Evolutionary conservation across 2,113 vertebrate genomes (phyloP).

Genomic region (Silurus meridionalis): DNA sequence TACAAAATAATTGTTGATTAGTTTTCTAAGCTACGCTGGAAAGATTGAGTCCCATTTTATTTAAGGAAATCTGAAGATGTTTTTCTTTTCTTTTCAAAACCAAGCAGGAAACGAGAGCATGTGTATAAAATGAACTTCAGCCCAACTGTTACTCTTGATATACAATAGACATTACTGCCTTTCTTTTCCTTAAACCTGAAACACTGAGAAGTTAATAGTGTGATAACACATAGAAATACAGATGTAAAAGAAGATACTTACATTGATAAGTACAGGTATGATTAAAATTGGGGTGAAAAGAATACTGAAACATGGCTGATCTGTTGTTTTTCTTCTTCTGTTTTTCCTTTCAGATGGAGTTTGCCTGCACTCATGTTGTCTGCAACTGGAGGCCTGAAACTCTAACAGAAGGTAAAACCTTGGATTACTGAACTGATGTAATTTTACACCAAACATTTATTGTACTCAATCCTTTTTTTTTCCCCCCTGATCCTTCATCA

Average conservation of each 20-base stretch:
- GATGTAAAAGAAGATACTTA: neutral
- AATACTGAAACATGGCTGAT: neutral
- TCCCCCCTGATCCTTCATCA: neutral
- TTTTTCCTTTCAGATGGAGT: conserved; percentile 67
- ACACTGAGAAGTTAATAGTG: neutral
- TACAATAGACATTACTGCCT: neutral
- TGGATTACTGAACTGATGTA: neutral
- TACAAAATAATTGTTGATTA: neutral
- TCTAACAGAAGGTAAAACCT: conserved; percentile 42
- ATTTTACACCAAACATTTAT: neutral
- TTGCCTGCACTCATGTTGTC: conserved; percentile 73
- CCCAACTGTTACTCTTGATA: neutral
- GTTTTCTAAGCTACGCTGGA: neutral
- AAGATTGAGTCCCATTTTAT: neutral
- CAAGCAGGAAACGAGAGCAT: conserved; percentile 35
- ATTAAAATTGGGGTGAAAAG: neutral
- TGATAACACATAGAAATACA: neutral
- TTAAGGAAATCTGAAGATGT: neutral
- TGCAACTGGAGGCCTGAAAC: conserved; percentile 66
- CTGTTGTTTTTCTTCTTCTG: neutral
- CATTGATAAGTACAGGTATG: neutral
- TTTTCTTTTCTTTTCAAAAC: neutral
- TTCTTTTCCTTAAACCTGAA: neutral
- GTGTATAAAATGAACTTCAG: neutral
- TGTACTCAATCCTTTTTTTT: neutral